phyloP scores from a whole-genome alignment of 1,140 invertebrate genomes.

The Rhagoletis zephyria region DNA sequence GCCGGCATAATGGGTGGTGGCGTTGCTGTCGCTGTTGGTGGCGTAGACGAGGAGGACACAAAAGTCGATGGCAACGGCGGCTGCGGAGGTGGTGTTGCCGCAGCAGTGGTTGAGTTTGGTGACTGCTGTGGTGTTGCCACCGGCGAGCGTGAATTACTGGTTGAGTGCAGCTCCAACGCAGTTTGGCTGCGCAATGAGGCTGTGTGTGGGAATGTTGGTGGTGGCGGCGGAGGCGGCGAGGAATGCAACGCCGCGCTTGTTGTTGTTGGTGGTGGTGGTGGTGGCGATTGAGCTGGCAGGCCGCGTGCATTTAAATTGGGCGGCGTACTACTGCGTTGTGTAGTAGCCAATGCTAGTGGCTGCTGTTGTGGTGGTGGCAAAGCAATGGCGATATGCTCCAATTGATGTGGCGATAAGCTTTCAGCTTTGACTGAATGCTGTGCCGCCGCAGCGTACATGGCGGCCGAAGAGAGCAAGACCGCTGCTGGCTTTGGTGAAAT shows the following conservation, averaged over 20 bases:
- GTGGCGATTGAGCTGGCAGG: slow-evolving; percentile 32
- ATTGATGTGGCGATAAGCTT: slow-evolving; percentile 40
- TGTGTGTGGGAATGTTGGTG: slow-evolving; percentile 1
- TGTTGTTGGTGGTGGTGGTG: neutral
- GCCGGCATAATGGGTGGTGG: slow-evolving; percentile 54
- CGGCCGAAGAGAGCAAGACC: slow-evolving; percentile 51
- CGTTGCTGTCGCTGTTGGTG: neutral
- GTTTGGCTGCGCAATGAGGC: neutral
- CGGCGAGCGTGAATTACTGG: slow-evolving; percentile 29
- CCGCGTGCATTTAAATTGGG: slow-evolving; percentile 12
- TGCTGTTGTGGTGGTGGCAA: slow-evolving; percentile 45
- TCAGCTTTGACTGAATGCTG: slow-evolving; percentile 38
- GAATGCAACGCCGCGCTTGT: neutral
- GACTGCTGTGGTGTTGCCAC: slow-evolving; percentile 8
- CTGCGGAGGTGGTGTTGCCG: neutral
- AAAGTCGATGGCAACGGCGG: neutral
- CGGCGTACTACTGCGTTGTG: slow-evolving; percentile 54
- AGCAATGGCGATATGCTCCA: slow-evolving; percentile 1
- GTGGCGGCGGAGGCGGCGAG: slow-evolving; percentile 1
- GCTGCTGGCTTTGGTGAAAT: slow-evolving; percentile 53
- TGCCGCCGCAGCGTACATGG: slow-evolving; percentile 55
- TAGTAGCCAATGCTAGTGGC: slow-evolving; percentile 51
- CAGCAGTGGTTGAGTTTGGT: slow-evolving; percentile 13
- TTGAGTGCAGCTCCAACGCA: slow-evolving; percentile 28
- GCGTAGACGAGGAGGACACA: neutral